Base-by-base conservation (phyloP, 2,113 vertebrate genomes). In the Mormyrus lacerda region DNA sequence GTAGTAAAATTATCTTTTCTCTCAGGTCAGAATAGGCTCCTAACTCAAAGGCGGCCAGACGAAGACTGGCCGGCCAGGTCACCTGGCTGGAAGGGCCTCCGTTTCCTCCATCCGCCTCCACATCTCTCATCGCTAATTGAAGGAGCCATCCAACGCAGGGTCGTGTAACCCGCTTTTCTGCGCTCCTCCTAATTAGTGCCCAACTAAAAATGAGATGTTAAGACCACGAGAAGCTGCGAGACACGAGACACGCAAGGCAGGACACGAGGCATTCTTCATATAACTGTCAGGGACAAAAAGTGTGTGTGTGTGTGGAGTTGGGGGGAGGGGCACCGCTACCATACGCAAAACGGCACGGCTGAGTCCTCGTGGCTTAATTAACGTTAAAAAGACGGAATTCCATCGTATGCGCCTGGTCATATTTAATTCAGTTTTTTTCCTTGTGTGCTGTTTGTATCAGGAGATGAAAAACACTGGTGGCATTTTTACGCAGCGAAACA, bases 381-480 rank as follows among this genome's bases (percentile, higher is more conserved):
- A 84, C 39, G 88, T 27, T 89, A 89, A 87, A 87, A 45, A 84
- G 76, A 47, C 88, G 2, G 15, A 24, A 55, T 61, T 89, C 50
- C 82, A 31, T 15, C 44, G 76, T 27, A 86, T 58, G 45, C 27
- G 3, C 86, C 83, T 86, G 84, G 85, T 73, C 53, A 48, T 65
- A 86, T 69, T 89, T 86, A 48, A 76, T 86, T 89, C 55, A 17
- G 8, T 69, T 85, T 65, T 47, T 51, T 7, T 35, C 31, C 61
- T 89, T 3, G 31, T 76, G 53, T 51, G 84, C 89, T 87, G 84
- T 89, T 89, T 89, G 84, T 73, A 85, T 89, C 89, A 50, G 89
- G 65, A 73, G 58, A 87, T 87, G 61, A 89, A 87, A 89, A 89
- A 89, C 58, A 87, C 83, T 89, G 55, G 61, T 89, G 89, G 89